Base-by-base conservation (phyloP, 1,140 invertebrate genomes). In the Uloborus diversus region DNA sequence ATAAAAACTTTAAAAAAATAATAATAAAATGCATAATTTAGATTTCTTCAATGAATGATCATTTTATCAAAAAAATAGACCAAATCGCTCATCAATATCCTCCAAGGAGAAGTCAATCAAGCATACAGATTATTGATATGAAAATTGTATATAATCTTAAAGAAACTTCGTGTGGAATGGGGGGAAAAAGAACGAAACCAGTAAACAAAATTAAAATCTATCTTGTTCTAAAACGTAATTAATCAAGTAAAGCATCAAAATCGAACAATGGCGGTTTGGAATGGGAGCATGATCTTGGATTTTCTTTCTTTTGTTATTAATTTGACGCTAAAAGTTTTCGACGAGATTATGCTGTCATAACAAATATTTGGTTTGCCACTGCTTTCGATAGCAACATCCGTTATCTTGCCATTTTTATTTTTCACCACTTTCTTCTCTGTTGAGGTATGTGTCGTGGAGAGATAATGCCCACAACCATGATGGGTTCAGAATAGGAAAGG, bases 311-410 rank as follows among this genome's bases (percentile, higher is more conserved):
- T 4, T 49, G 5, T 56, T 56, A 47, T 25, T 30, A n/a, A 25
- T 17, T 56, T 33, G 56, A 30, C 27, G 56, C 11, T 35, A 61
- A 75, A 62, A 75, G 53, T 62, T 33, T 47, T 35, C 71, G 37
- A 64, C 62, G 56, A 64, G 57, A 75, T 64, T 64, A 75, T 75
- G 28, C 56, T 64, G 71, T 75, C 71, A 75, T 33, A 64, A 75
- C 71, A 75, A 75, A 75, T 75, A 75, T 75, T 75, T 75, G 53
- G 71, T 64, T 75, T 64, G 37, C 71, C 57, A 64, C 42, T 25
- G 25, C 59, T 32, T 64, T 28, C 42, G 42, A 64, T 64, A 75
- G 64, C 57, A 64, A 28, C 56, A 75, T 75, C 59, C 61, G 64
- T 75, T 75, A 75, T 75, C 30, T 64, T 75, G 3, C 20, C 59